Evolutionary conservation across 2,888 invertebrate genomes (phyloP).

Genomic region (Chrysolina oricalcia): DNA sequence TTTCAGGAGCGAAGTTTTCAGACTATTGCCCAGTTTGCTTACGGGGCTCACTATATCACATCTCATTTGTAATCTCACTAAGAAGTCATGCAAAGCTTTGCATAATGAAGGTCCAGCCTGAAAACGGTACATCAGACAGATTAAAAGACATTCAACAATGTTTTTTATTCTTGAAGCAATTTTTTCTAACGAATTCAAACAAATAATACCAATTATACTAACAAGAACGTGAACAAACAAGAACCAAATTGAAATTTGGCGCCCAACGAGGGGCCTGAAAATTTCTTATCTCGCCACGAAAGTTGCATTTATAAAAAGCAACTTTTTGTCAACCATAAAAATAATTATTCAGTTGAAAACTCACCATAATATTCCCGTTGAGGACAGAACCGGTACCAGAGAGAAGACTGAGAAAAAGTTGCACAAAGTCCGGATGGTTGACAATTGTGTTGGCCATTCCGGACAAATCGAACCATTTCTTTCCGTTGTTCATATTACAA

Average conservation of each 20-base stretch:
- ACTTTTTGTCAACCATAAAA: no score
- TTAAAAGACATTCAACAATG: no score
- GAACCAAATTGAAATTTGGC: no score
- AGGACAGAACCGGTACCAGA: constrained; percentile 78
- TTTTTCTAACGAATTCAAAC: no score
- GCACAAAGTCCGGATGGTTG: constrained; percentile 79
- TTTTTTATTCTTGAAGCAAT: no score
- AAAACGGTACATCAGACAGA: constrained; percentile 34
- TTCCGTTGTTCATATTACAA: constrained; percentile 75
- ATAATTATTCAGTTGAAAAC: constrained; percentile 55
- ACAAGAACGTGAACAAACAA: no score
- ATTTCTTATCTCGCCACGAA: no score
- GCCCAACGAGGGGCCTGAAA: no score
- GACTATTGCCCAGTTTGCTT: constrained; percentile 74
- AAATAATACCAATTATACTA: no score
- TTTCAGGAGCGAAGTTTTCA: constrained; percentile 80
- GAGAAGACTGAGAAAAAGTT: constrained; percentile 79
- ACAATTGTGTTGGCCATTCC: constrained; percentile 79
- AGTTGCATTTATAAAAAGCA: no score
- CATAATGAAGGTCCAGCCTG: constrained; percentile 86
- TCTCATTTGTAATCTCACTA: constrained; percentile 80
- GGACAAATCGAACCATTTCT: constrained; percentile 58
- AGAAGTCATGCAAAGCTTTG: constrained; percentile 81
- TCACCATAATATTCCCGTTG: constrained; percentile 74
- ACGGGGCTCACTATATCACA: constrained; percentile 76